Conservation (phyloP, 2,113 vertebrate species). For the Triplophysa siluroides region DNA sequence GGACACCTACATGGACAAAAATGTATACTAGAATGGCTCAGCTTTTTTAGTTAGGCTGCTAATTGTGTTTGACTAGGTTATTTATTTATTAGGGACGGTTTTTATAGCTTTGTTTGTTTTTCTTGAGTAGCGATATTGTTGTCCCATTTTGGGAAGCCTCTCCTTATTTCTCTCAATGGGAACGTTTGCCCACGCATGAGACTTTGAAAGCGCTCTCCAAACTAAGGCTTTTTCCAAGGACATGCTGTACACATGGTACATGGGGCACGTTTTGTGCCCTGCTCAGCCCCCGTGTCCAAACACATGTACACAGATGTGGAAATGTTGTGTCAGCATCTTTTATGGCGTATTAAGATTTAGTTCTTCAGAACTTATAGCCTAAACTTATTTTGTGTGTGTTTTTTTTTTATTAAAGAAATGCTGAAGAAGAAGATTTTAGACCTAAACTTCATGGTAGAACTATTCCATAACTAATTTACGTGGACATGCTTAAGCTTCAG, state of each 20-base stretch:
- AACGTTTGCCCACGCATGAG: conserved; percentile 23
- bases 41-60: no score
- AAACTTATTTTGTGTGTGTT: no score
- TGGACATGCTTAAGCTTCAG: no score
- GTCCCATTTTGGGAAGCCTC: not conserved
- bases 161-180: conserved; percentile 13
- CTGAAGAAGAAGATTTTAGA: no score
- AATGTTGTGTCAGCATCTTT: not conserved
- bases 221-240: conserved; percentile 44
- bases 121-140: not conserved
- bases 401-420: no score
- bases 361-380: not conserved
- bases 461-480: no score
- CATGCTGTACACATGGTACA: conserved; percentile 24
- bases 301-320: not conserved
- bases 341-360: not conserved
- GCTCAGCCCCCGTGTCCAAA: not conserved
- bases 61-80: no score
- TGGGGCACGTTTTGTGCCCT: not conserved
- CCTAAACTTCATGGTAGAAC: no score
- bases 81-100: no score
- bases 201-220: conserved; percentile 7
- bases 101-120: no score
- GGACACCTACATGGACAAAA: no score
- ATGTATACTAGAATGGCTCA: no score